Conservation (phyloP, 1,140 invertebrate species). For the Scaptomyza hsui region DNA sequence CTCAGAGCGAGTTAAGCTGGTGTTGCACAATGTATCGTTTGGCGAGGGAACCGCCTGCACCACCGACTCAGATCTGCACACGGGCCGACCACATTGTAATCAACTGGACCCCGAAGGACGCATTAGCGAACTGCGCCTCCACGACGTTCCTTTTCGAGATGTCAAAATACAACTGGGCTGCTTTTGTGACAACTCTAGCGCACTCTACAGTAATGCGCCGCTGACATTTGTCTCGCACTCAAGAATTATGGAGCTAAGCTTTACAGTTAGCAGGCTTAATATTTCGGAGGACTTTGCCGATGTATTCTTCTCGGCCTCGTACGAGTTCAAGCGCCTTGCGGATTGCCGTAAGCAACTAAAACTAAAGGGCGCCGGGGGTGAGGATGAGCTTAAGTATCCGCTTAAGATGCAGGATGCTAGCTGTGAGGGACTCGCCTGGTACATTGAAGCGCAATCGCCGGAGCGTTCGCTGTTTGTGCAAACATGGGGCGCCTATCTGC, state of each 20-base stretch:
- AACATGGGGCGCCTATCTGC: slow-evolving; percentile 88
- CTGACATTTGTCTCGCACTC: slow-evolving; percentile 88
- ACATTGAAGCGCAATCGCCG: slow-evolving; percentile 88
- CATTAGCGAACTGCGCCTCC: slow-evolving; percentile 86
- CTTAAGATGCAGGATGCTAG: slow-evolving; percentile 87
- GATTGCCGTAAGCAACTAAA: slow-evolving; percentile 88
- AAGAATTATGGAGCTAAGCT: slow-evolving; percentile 87
- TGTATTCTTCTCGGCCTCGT: slow-evolving; percentile 88
- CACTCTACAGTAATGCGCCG: slow-evolving; percentile 84
- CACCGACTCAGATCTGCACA: slow-evolving; percentile 89
- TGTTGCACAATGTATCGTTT: slow-evolving; percentile 89
- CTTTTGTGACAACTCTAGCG: slow-evolving; percentile 88
- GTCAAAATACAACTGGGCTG: slow-evolving; percentile 87
- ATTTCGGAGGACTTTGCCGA: slow-evolving; percentile 89
- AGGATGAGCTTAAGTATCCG: slow-evolving; percentile 86
- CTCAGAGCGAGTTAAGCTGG: slow-evolving; percentile 87
- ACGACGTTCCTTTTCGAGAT: slow-evolving; percentile 88
- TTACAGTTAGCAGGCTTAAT: slow-evolving; percentile 87
- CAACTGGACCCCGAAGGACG: slow-evolving; percentile 85
- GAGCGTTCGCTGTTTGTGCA: slow-evolving; percentile 90
- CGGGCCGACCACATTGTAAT: slow-evolving; percentile 86
- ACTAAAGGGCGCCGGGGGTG: slow-evolving; percentile 87
- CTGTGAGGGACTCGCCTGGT: slow-evolving; percentile 90
- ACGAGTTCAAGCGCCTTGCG: slow-evolving; percentile 87
- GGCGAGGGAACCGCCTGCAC: slow-evolving; percentile 87